A percentile compares a stretch with the other conserved stretches of the same genome.
These are phyloP conservation scores for Lasioglossum zephyrum DNA, from an alignment of 2,888 invertebrate genomes.

Conservation along the genomic window DNA sequence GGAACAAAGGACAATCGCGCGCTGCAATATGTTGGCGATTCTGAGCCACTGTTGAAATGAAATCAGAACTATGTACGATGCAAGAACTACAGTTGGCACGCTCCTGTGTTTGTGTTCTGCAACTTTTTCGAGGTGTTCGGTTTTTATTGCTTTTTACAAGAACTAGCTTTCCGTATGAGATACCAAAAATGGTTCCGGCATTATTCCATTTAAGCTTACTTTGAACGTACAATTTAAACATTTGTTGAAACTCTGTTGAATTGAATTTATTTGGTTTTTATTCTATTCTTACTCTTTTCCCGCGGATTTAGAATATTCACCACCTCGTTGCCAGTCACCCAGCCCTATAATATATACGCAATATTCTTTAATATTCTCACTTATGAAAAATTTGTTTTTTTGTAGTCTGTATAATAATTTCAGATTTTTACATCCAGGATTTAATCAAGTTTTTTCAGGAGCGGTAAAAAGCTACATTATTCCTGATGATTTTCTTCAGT, in stretches of 20 bases:
- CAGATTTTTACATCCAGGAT: neutral
- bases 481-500: neutral
- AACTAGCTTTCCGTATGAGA: neutral
- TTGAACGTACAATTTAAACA: neutral
- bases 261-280: neutral
- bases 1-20: conserved; percentile 38
- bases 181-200: neutral
- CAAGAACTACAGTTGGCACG: conserved; percentile 16
- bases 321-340: neutral
- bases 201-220: neutral
- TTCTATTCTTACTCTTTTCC: neutral
- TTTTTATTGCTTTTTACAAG: conserved; percentile 2
- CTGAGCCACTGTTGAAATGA: conserved; percentile 33
- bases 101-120: conserved; percentile 12
- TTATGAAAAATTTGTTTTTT: neutral
- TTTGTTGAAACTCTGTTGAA: too few species aligned
- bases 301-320: neutral
- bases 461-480: neutral
- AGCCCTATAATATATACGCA: neutral
- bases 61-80: conserved; percentile 25
- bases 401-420: neutral
- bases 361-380: too few species aligned
- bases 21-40: conserved; percentile 56
- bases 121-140: conserved; percentile 11
- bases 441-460: neutral